Conservation (phyloP, 2,888 invertebrate species). For the Ormyrus rosae region DNA sequence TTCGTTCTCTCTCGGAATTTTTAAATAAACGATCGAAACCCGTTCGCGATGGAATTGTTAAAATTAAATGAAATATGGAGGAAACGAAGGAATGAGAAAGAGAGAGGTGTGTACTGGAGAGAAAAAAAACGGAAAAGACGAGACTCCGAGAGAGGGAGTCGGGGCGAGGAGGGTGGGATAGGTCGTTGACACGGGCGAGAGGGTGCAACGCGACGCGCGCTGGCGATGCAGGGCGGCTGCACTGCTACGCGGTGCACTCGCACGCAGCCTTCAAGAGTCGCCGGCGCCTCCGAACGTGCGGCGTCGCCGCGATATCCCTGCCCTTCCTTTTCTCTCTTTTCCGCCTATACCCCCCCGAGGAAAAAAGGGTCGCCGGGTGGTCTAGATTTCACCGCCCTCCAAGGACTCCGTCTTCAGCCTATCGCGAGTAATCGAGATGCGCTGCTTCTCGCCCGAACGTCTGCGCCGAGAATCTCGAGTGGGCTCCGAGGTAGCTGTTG, state of each 20-base stretch:
- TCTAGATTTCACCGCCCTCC: constrained; percentile 67
- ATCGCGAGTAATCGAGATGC: constrained; percentile 13
- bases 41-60: no score
- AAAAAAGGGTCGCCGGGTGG: constrained; percentile 73
- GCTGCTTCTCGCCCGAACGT: no score
- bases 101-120: background rate
- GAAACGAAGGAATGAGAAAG: background rate
- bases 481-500: no score
- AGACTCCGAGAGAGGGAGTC: background rate
- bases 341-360: background rate
- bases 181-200: constrained; percentile 49
- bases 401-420: background rate
- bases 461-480: no score
- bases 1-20: no score
- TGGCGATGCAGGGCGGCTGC: background rate
- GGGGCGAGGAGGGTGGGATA: constrained; percentile 18
- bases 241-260: background rate
- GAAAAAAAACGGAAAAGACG: background rate
- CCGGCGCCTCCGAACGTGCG: constrained; percentile 25
- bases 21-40: no score
- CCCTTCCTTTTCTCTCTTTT: constrained; percentile 26
- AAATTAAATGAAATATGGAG: background rate
- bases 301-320: background rate
- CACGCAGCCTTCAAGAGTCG: constrained; percentile 10
- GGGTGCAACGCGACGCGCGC: constrained; percentile 42